Evolutionary conservation across 2,888 invertebrate genomes (phyloP), one percentile per base, ranked within the genome.

Genomic region (Iselma pallidipennis): DNA sequence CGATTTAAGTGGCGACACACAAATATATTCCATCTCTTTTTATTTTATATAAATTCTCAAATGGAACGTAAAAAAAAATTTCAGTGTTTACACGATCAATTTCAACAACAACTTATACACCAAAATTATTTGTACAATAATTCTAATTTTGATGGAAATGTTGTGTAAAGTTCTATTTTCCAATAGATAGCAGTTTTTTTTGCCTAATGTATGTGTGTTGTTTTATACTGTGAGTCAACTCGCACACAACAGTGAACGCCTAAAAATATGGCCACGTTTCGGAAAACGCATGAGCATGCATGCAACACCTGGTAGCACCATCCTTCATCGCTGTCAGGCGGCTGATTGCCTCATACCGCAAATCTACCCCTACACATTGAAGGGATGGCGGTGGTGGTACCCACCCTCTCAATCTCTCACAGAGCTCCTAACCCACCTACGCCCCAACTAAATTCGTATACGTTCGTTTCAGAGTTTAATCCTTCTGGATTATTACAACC

Each of bases 291-390:
- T 66, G 72, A 68, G 70, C 73, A 72, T 71, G 71, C 73, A 74
- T 74, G 75, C 73, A 75, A 75, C 75, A 75, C 75, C 75, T 75
- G 75, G 74, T 74, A 66, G 71, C 72, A 65, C 72, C 72, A 74
- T 75, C 70, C 69, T 66, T 75, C 75, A 76, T 74, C 71, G 68
- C 70, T 73, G 74, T 74, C 74, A 73, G 63, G 70, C 72, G 74
- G 71, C 75, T 75, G 76, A 75, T 75, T 75, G 74, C 74, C 73
- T 74, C 72, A 69, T 66, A 73, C 76, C 76, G 74, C 74, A 75
- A 74, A 74, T 74, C 74, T 71, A 71, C 72, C 73, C 70, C 69
- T 60, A 23, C 42, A 48, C 59, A 58, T 60, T 55, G 63, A 59
- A 65, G 66, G 71, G 65, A 65, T 61, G 66, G 53, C 52, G 53